These are phyloP conservation scores for Drosophila yooni DNA, from an alignment of 2,888 invertebrate species.

Conservation along the genomic window DNA sequence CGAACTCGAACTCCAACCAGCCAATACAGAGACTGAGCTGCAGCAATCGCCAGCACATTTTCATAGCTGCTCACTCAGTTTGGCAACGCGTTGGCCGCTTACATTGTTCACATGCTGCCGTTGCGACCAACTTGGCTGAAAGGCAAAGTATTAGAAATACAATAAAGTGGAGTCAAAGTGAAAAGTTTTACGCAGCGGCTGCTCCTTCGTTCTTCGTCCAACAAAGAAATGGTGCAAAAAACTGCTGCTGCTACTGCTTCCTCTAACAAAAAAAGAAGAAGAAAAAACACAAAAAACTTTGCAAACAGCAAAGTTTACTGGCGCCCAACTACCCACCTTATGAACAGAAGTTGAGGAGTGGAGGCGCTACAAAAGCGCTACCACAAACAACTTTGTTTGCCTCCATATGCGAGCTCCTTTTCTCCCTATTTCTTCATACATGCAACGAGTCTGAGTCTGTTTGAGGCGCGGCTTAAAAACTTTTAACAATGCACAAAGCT, in stretches of 20 bases:
- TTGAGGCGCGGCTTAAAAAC: slow-evolving; percentile 81
- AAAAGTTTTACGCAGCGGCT: slow-evolving; percentile 81
- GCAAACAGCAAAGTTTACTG: slow-evolving; percentile 76
- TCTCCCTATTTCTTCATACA: slow-evolving; percentile 27
- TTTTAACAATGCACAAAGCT: slow-evolving; percentile 82
- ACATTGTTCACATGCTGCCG: slow-evolving; percentile 78
- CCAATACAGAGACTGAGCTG: slow-evolving; percentile 10
- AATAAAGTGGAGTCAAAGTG: slow-evolving; percentile 82
- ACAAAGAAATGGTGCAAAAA: slow-evolving; percentile 69
- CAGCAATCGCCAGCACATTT: slow-evolving; percentile 71
- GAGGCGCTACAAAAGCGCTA: slow-evolving; percentile 69
- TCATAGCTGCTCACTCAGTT: slow-evolving; percentile 77
- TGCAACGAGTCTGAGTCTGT: slow-evolving; percentile 54
- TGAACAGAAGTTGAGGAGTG: slow-evolving; percentile 16
- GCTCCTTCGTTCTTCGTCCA: slow-evolving; percentile 50
- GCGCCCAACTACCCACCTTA: slow-evolving; percentile 55
- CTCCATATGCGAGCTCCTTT: slow-evolving; percentile 52
- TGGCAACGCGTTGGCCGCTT: slow-evolving; percentile 75
- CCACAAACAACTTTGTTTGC: slow-evolving; percentile 81
- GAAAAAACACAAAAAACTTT: slow-evolving; percentile 45
- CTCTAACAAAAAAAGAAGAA: neutral
- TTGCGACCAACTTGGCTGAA: slow-evolving; percentile 73
- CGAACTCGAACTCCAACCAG: slow-evolving; percentile 39
- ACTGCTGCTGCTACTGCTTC: slow-evolving; percentile 33
- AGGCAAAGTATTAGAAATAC: slow-evolving; percentile 82